These are phyloP conservation scores for Diceros bicornis DNA, from an alignment of 2,797 vertebrate species.

Conservation along the genomic window DNA sequence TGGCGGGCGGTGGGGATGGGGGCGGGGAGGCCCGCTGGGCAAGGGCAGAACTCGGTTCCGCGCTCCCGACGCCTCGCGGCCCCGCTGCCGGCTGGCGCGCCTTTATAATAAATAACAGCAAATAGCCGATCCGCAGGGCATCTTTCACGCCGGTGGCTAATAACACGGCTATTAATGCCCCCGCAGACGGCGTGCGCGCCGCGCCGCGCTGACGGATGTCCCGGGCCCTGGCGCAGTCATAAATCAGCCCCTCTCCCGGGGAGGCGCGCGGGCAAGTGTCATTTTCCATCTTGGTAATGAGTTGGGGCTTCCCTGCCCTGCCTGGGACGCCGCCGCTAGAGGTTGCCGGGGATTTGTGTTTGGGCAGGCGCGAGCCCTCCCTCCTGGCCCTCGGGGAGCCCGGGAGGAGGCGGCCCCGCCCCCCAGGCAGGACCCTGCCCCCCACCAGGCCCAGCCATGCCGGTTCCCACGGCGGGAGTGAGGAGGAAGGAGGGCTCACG, in stretches of 20 bases:
- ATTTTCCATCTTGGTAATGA: constrained; percentile 83
- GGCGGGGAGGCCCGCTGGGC: neutral
- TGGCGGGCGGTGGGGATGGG: too few relatives aligned
- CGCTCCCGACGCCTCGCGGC: neutral
- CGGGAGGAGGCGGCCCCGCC: neutral
- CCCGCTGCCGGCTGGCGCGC: constrained; percentile 63
- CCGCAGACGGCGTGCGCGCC: constrained; percentile 56
- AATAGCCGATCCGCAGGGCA: constrained; percentile 83
- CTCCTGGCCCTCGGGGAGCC: neutral
- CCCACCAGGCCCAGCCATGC: neutral
- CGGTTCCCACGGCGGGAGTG: fast-evolving
- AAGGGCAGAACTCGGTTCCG: neutral
- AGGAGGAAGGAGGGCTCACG: fast-evolving
- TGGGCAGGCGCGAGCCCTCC: neutral
- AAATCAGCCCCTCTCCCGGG: constrained; percentile 80
- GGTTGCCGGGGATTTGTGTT: constrained; percentile 14
- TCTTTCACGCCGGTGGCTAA: constrained; percentile 83
- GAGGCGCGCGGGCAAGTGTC: constrained; percentile 15
- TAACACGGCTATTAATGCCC: constrained; percentile 86
- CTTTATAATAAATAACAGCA: constrained; percentile 86
- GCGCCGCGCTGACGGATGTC: constrained; percentile 77
- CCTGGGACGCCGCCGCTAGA: neutral
- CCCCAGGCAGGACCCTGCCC: neutral
- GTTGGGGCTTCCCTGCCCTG: constrained; percentile 82
- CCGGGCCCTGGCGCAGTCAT: constrained; percentile 57